Base-by-base conservation (phyloP, 1,140 invertebrate species). In the Druon quercuslanigerum region DNA sequence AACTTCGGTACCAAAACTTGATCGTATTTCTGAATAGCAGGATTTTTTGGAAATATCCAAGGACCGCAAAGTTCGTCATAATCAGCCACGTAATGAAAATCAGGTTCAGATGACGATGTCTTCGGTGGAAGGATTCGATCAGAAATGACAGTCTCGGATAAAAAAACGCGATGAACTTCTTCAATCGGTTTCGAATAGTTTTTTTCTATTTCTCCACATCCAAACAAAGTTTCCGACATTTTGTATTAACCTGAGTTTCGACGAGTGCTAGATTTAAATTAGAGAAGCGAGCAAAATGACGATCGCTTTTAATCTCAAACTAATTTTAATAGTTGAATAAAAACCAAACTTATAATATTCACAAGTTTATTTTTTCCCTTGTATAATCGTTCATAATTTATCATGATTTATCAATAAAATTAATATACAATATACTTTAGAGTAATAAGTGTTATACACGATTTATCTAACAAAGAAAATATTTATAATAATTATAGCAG, bases 361-460 rank as follows among this genome's bases (percentile, higher is more conserved):
- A 89, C 88, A 89, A 87, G 82, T 86, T 87, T 85, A 85, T 82
- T 75, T 66, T 71, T 71, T 82, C 80, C 77, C 75, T 79, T 83
- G 78, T 87, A 86, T 89, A 86, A 87, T 90, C 76, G 82, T 87
- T 87, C 83, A 89, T 89, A 89, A 88, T 87, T 89, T 86, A 86
- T 85, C 83, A 88, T 86, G 83, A 86, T 84, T 86, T 84, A 87
- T 89, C 78, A 86, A 88, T 88, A 89, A 89, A 90, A 90, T 89
- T 88, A 90, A 89, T 89, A 90, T 90, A 88, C 88, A 89, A 86
- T 90, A 89, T 88, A 84, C 80, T 89, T 85, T 84, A 86, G 85
- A 89, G 83, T 86, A 87, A 87, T 79, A 88, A 85, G 82, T 88
- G 86, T 89, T 88, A 88, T 87, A 88, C 83, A 87, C 83, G 72